These are phyloP conservation scores for Macropus fuliginosus DNA, from an alignment of 2,797 vertebrate genomes.

Conservation along the genomic window DNA sequence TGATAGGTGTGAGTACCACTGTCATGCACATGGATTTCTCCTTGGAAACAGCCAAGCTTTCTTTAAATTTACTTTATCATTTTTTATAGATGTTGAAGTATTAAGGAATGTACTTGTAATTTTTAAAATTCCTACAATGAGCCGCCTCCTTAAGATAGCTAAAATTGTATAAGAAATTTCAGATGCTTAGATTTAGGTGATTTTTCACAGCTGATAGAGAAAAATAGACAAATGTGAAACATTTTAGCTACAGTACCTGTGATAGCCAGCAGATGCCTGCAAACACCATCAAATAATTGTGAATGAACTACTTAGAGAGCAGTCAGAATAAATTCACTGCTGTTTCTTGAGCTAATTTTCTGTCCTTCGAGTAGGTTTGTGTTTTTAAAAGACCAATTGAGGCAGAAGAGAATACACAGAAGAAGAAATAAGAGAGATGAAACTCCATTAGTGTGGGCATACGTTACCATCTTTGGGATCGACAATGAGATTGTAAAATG, in stretches of 20 bases:
- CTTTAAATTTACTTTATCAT: neutral
- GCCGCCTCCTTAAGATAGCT: neutral
- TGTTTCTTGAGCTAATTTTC: conserved; percentile 35
- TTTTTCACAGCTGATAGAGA: neutral
- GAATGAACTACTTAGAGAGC: conserved; percentile 37
- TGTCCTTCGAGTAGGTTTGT: neutral
- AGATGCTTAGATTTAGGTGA: neutral
- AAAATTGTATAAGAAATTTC: neutral
- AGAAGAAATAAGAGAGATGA: conserved; percentile 11
- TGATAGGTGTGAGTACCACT: neutral
- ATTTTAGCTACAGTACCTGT: conserved; percentile 77
- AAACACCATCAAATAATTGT: conserved; percentile 82
- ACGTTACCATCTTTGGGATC: conserved; percentile 22
- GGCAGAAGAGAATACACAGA: conserved; percentile 46
- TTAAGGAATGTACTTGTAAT: neutral
- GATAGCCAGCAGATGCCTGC: conserved; percentile 87
- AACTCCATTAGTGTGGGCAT: neutral
- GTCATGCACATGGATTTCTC: neutral
- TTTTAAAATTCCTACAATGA: neutral
- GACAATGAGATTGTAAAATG: conserved; percentile 39
- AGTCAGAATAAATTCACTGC: neutral
- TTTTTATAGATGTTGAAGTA: neutral
- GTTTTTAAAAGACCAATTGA: conserved; percentile 36
- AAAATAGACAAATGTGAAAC: conserved; percentile 24
- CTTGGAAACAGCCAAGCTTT: neutral